These are phyloP conservation scores for Procavia capensis DNA, from an alignment of 2,113 vertebrate genomes.

Conservation along the genomic window DNA sequence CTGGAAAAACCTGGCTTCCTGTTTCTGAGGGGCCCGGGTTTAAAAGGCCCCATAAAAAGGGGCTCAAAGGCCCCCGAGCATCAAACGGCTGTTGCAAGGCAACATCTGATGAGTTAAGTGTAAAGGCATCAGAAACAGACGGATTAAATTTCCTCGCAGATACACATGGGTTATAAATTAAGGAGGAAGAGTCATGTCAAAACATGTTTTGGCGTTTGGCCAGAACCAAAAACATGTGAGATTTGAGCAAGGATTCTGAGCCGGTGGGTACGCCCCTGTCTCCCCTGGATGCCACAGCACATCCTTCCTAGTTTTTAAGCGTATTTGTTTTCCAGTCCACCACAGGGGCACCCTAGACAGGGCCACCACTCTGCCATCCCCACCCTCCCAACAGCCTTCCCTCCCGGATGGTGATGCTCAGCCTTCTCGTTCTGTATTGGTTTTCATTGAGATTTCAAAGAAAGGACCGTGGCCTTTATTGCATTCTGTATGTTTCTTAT, in stretches of 20 bases:
- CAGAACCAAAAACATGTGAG: conserved; percentile 25
- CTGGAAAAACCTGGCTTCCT: conserved; percentile 68
- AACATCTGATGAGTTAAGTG: conserved; percentile 58
- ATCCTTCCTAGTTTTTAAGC: background rate
- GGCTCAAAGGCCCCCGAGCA: conserved; percentile 12
- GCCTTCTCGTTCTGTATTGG: conserved; percentile 4
- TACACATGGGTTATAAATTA: conserved; percentile 63
- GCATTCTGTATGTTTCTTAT: conserved; percentile 59
- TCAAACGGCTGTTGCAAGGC: conserved; percentile 49
- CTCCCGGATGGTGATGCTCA: background rate
- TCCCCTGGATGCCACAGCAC: too few species aligned
- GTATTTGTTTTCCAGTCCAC: background rate
- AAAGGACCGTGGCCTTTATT: background rate
- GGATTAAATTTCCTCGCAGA: conserved; percentile 76
- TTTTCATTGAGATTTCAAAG: conserved; percentile 69
- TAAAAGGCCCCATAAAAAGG: conserved; percentile 66
- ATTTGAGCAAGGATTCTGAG: background rate
- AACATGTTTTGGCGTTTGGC: conserved; percentile 42
- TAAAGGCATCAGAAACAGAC: conserved; percentile 72
- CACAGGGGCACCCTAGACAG: rapidly evolving
- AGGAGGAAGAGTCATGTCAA: conserved; percentile 55
- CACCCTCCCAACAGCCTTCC: background rate
- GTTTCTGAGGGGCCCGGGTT: conserved; percentile 51
- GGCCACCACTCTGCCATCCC: background rate
- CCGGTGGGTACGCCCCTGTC: background rate